Percentiles rank a stretch among this genome's conserved stretches.
Evolutionary conservation across 1,140 invertebrate genomes (phyloP).

Genomic region (Rhysida immarginata): DNA sequence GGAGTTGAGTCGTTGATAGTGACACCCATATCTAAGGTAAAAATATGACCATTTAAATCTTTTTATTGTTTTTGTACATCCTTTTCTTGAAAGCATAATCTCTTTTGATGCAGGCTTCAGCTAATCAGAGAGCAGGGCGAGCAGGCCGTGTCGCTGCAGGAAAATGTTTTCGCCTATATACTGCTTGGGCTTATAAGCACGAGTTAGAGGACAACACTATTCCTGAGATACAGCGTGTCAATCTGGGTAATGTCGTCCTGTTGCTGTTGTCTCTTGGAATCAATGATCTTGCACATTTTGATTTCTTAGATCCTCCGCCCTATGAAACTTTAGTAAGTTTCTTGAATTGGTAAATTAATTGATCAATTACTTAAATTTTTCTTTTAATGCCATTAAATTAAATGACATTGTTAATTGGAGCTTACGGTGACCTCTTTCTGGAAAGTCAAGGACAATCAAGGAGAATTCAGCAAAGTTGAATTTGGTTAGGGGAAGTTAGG

Average conservation of each 20-base stretch:
- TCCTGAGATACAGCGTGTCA: constrained; percentile 95
- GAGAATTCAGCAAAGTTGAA: too few relatives aligned
- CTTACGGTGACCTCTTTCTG: too few relatives aligned
- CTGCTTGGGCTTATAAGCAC: constrained; percentile 91
- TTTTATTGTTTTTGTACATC: too few relatives aligned
- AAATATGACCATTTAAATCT: too few relatives aligned
- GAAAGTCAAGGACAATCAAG: too few relatives aligned
- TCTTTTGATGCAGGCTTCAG: constrained; percentile 45
- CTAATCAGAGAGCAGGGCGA: constrained; percentile 82
- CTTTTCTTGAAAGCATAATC: too few relatives aligned
- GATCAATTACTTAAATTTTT: too few relatives aligned
- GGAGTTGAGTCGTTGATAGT: constrained; percentile 98
- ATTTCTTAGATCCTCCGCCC: constrained; percentile 95
- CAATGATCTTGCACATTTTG: constrained; percentile 95
- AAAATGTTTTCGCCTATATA: constrained; percentile 96
- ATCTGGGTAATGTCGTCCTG: constrained; percentile 92
- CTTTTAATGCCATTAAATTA: too few relatives aligned
- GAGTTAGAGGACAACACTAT: constrained; percentile 96
- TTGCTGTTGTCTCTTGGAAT: constrained; percentile 94
- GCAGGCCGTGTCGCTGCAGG: constrained; percentile 86
- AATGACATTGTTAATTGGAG: too few relatives aligned
- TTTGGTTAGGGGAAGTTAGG: too few relatives aligned
- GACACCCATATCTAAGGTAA: constrained; percentile 85
- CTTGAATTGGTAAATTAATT: too few relatives aligned
- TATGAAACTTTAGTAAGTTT: constrained; percentile 74